A percentile compares a stretch with the other conserved stretches of the same genome.
These are phyloP conservation scores for Galerucella pusilla DNA, from an alignment of 2,888 invertebrate species.

Conservation along the genomic window DNA sequence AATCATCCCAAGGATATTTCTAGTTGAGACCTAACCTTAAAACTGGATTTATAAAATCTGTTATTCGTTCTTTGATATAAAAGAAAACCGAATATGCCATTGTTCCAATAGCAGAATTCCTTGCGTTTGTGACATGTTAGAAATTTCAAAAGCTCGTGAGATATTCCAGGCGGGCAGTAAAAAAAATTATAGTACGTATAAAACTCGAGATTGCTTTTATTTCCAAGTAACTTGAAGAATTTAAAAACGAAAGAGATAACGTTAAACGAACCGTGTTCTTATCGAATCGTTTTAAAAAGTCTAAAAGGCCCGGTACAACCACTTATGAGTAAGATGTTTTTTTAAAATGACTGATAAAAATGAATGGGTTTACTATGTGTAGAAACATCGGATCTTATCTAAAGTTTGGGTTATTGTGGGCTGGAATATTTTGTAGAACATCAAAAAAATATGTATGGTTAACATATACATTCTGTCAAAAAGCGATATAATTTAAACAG, in stretches of 20 bases:
- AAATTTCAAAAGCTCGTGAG: constrained; percentile 26
- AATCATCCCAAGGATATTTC: constrained; percentile 4
- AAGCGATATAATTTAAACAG: background rate
- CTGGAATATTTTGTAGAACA: background rate
- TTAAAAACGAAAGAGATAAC: constrained; percentile 31
- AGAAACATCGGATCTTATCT: constrained; percentile 2
- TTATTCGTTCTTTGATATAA: background rate
- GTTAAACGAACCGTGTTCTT: constrained; percentile 12
- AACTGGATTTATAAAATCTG: background rate
- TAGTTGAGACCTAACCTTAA: background rate
- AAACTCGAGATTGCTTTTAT: constrained; percentile 25
- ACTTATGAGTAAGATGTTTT: constrained; percentile 30
- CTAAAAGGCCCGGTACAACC: constrained; percentile 28
- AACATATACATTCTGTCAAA: background rate
- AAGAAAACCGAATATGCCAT: background rate
- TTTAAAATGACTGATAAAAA: constrained; percentile 18
- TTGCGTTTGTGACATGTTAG: background rate
- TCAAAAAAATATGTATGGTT: background rate
- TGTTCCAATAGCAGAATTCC: constrained; percentile 1
- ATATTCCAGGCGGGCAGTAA: constrained; percentile 14
- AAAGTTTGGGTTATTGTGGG: background rate
- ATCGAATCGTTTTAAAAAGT: constrained; percentile 31
- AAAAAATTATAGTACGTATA: constrained; percentile 25
- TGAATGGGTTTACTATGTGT: background rate
- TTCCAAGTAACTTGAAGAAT: constrained; percentile 27